These are phyloP conservation scores for Clarias platycephalus DNA, from an alignment of 2,797 vertebrate genomes.

Conservation along the genomic window DNA sequence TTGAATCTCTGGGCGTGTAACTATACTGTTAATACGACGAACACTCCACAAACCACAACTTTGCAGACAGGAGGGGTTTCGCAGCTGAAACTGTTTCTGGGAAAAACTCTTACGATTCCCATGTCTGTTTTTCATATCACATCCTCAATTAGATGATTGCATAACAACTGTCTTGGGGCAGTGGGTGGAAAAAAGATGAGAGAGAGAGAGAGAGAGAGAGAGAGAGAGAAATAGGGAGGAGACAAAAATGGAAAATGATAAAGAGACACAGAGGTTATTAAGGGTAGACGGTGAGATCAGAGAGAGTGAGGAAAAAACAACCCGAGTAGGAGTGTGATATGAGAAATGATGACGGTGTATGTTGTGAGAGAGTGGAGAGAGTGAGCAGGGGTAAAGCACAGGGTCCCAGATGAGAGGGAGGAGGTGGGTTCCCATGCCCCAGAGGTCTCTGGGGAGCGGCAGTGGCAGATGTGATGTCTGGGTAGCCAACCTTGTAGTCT, in stretches of 20 bases:
- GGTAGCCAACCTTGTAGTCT: slow-evolving; percentile 49
- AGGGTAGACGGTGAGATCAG: slow-evolving; percentile 8
- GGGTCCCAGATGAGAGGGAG: slow-evolving; percentile 56
- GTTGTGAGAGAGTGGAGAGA: slow-evolving; percentile 2
- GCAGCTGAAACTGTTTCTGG: slow-evolving; percentile 17
- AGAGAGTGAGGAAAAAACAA: slow-evolving; percentile 15
- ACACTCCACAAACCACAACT: slow-evolving; percentile 40
- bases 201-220: background rate
- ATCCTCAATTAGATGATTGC: slow-evolving; percentile 43
- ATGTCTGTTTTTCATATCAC: slow-evolving; percentile 42
- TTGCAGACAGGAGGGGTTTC: slow-evolving; percentile 4
- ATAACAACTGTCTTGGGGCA: slow-evolving; percentile 26
- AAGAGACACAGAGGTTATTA: background rate
- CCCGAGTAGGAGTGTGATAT: slow-evolving; percentile 18
- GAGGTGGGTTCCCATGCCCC: slow-evolving; percentile 75
- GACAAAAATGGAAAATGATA: slow-evolving; percentile 10
- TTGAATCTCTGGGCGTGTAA: slow-evolving; percentile 20
- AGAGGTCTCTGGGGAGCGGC: slow-evolving; percentile 67
- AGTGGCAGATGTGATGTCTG: slow-evolving; percentile 78
- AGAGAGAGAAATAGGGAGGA: slow-evolving; percentile 7
- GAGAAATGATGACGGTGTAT: slow-evolving; percentile 13
- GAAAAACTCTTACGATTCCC: slow-evolving; percentile 29
- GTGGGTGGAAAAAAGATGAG: slow-evolving; percentile 28
- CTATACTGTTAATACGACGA: slow-evolving; percentile 11
- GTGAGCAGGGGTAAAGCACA: slow-evolving; percentile 26